Percentiles rank a stretch among this genome's conserved stretches.
These are phyloP conservation scores for Lamellibrachia luymesi DNA, from an alignment of 1,140 invertebrate genomes.

Conservation along the genomic window DNA sequence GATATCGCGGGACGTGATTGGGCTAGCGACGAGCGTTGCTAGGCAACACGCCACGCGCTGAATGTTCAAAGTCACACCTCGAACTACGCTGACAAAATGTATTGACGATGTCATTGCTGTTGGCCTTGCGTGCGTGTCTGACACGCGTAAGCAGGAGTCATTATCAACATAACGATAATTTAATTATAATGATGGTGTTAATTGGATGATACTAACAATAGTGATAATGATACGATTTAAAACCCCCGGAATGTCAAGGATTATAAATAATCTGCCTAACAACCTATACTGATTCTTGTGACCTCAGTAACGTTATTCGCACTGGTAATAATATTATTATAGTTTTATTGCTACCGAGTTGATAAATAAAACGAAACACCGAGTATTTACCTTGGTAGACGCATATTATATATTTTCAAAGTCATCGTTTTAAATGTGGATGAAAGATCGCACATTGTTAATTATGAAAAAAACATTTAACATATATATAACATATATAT, in stretches of 20 bases:
- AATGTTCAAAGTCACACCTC: neutral
- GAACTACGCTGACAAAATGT: neutral
- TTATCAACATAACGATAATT: neutral
- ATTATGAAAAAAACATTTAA: neutral
- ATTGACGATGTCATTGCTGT: neutral
- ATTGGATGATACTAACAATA: neutral
- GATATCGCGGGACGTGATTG: neutral
- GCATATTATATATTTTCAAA: neutral
- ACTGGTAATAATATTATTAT: neutral
- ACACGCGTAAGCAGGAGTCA: neutral
- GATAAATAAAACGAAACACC: neutral
- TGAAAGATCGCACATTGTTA: neutral
- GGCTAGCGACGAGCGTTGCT: neutral
- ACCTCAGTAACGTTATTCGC: neutral
- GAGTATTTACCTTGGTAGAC: neutral
- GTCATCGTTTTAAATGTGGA: neutral
- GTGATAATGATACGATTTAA: neutral
- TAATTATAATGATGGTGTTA: neutral
- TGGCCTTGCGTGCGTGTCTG: neutral
- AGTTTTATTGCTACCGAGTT: neutral
- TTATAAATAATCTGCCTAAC: neutral
- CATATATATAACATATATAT: neutral
- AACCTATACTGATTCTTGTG: neutral
- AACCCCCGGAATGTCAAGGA: neutral
- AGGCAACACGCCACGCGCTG: neutral